These are phyloP conservation scores for Pempheris klunzingeri DNA, from an alignment of 2,797 vertebrate species.

Conservation along the genomic window DNA sequence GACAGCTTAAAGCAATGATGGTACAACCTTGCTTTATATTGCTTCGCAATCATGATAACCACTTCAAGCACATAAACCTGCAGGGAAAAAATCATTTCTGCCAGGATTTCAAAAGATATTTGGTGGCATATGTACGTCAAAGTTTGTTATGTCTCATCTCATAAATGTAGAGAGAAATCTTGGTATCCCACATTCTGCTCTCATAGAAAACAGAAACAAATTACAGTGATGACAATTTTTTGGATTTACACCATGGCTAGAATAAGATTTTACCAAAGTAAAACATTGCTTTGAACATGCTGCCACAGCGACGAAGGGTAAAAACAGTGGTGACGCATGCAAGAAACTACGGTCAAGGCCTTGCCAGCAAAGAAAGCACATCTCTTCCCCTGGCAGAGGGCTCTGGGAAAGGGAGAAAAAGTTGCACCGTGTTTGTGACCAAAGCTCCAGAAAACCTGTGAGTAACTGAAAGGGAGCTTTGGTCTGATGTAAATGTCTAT, in stretches of 20 bases:
- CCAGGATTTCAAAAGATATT: conserved; percentile 8
- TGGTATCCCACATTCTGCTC: conserved; percentile 15
- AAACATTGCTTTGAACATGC: conserved; percentile 42
- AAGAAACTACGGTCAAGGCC: conserved; percentile 30
- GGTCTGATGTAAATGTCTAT: conserved; percentile 40
- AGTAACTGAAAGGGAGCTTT: conserved; percentile 35
- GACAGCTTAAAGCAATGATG: conserved; percentile 22
- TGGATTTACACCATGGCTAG: conserved; percentile 34
- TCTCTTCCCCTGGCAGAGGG: conserved; percentile 35
- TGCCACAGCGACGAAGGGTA: conserved; percentile 38
- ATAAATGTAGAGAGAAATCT: conserved; percentile 10
- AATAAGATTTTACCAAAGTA: conserved; percentile 35
- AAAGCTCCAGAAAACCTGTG: conserved; percentile 37
- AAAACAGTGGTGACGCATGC: conserved; percentile 51
- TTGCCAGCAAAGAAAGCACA: conserved; percentile 57
- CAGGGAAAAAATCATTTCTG: conserved; percentile 4
- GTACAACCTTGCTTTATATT: conserved; percentile 9
- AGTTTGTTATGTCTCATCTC: background rate
- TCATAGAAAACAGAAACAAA: conserved; percentile 39
- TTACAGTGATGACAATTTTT: conserved; percentile 46
- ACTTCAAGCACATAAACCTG: background rate
- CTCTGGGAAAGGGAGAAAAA: conserved; percentile 44
- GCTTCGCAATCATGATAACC: conserved; percentile 4
- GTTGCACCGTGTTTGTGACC: conserved; percentile 25
- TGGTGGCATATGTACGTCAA: background rate